These are phyloP conservation scores for Calonectris borealis DNA, from an alignment of 2,113 vertebrate species.

Conservation along the genomic window DNA sequence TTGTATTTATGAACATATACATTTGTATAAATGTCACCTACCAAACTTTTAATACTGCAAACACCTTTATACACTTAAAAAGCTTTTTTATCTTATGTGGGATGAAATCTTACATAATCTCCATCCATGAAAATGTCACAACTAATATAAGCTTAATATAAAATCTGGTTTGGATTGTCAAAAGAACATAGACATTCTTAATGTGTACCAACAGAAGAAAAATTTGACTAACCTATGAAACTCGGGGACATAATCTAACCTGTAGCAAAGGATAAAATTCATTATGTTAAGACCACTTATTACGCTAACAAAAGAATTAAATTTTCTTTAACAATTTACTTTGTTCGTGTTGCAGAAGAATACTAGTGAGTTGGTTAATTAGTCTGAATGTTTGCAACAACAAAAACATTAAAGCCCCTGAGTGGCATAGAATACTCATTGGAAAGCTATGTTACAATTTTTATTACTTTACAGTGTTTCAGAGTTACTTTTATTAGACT, in stretches of 20 bases:
- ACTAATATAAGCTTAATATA: not conserved
- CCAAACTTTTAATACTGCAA: not conserved
- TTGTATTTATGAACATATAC: not conserved
- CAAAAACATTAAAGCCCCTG: not conserved
- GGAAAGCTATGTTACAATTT: not conserved
- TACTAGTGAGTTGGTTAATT: not conserved
- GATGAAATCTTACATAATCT: not conserved
- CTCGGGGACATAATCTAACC: not conserved
- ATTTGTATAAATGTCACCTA: not conserved
- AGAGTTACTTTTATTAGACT: not conserved
- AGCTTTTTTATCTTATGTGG: not conserved
- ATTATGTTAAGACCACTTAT: not conserved
- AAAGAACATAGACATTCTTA: not conserved
- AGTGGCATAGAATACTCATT: not conserved
- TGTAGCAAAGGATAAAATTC: not conserved
- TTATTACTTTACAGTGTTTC: not conserved
- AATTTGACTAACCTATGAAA: not conserved
- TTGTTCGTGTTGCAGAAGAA: not conserved
- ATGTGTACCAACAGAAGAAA: rapidly evolving
- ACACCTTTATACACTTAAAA: not conserved
- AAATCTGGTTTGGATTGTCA: not conserved
- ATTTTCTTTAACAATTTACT: not conserved
- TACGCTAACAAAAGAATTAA: not conserved
- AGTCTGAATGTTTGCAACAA: not conserved
- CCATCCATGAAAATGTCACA: not conserved